Evolutionary conservation across 2,797 vertebrate species (phyloP).

Genomic region (Pelodytes ibericus): DNA sequence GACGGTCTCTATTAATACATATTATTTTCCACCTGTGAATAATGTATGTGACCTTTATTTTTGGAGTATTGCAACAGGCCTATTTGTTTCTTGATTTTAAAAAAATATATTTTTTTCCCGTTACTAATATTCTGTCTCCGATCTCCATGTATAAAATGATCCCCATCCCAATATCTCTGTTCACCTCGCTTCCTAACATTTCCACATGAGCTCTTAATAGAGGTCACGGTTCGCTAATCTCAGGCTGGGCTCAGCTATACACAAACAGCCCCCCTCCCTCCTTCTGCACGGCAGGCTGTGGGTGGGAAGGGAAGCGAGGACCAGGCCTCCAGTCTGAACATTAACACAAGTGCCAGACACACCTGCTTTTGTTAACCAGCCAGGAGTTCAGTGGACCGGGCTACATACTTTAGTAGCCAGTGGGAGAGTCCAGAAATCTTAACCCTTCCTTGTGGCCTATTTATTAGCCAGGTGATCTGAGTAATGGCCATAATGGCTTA

Average conservation of each 20-base stretch:
- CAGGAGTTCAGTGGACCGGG: not conserved
- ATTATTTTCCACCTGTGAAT: too few relatives aligned
- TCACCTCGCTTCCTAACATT: conserved; percentile 1
- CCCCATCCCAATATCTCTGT: not conserved
- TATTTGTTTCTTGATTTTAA: too few relatives aligned
- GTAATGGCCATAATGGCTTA: too few relatives aligned
- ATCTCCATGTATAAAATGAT: too few relatives aligned
- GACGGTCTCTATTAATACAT: too few relatives aligned
- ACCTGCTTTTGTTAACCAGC: conserved; percentile 47
- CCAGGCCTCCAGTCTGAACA: conserved; percentile 1
- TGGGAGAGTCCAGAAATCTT: too few relatives aligned
- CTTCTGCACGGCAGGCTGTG: conserved; percentile 23
- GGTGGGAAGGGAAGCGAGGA: conserved; percentile 20
- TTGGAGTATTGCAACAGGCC: too few relatives aligned
- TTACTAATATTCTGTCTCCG: not conserved
- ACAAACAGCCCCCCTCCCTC: conserved; percentile 19
- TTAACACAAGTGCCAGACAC: conserved; percentile 32
- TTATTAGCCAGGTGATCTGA: too few relatives aligned
- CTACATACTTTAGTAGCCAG: too few relatives aligned
- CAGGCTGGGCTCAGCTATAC: conserved; percentile 15
- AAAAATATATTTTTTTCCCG: not conserved
- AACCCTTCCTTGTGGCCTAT: too few relatives aligned
- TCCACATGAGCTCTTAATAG: conserved; percentile 37
- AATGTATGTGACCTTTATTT: too few relatives aligned
- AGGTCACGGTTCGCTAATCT: conserved; percentile 40